phyloP scores from a whole-genome alignment of 1,140 invertebrate genomes.

The Hycleus cichorii region DNA sequence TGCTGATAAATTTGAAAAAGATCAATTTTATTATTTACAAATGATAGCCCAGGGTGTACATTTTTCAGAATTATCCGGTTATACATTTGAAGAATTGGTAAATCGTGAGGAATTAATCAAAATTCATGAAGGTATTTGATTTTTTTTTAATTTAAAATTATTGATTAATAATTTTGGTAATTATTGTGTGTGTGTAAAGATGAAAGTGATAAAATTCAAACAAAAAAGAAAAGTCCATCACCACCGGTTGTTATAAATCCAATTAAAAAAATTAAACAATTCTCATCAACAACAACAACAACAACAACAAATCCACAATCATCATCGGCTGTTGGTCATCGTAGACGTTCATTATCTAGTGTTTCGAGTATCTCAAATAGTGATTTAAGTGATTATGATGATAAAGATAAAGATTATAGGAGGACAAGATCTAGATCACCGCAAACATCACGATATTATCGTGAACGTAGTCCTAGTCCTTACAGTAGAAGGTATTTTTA shows the following conservation, averaged over 20 bases:
- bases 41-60: slow-evolving; percentile 48
- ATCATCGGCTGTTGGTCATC: not conserved
- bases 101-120: slow-evolving; percentile 34
- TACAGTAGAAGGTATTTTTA: slow-evolving; percentile 3
- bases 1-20: slow-evolving; percentile 47
- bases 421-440: slow-evolving; percentile 6
- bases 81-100: slow-evolving; percentile 37
- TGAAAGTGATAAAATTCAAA: slow-evolving; percentile 1
- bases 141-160: not conserved
- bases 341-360: slow-evolving; percentile 31
- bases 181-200: not conserved
- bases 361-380: slow-evolving; percentile 35
- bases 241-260: slow-evolving; percentile 34
- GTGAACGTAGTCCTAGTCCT: slow-evolving; percentile 4
- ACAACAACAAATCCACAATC: not conserved
- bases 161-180: too few species aligned
- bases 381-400: slow-evolving; percentile 25
- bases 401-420: not conserved
- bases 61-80: slow-evolving; percentile 40
- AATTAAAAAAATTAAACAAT: slow-evolving; percentile 18
- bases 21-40: slow-evolving; percentile 48
- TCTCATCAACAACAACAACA: slow-evolving; percentile 3
- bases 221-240: slow-evolving; percentile 29
- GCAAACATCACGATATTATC: not conserved
- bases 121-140: slow-evolving; percentile 25